Base-by-base conservation (phyloP, 2,888 invertebrate genomes). In the Sphinx pinastri region DNA sequence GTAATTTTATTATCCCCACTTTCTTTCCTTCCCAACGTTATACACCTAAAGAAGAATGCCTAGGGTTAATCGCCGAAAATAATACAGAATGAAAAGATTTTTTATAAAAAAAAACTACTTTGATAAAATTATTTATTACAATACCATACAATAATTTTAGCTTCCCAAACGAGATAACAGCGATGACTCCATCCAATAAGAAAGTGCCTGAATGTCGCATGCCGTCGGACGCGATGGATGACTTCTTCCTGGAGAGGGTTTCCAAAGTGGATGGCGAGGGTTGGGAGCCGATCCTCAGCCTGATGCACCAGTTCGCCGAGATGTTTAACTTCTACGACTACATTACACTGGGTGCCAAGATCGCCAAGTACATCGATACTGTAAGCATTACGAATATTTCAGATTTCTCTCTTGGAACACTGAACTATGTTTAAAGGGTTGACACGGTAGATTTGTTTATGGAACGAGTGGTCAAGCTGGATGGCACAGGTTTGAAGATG, bases 271-370 rank as follows among this genome's bases (percentile, higher is more conserved):
- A 88, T 71, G 74, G 80, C 0, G 83, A 84, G 0, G 85, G 76
- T 6, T 93, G 93, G 93, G 79, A 85, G 68, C 89, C 90, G 0
- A 72, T 87, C 10, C 75, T 87, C 2, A 86, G 77, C 11, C 70
- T 92, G 2, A 90, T 90, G 87, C 88, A 90, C 16, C 87, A 90
- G 75, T 84, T 93, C 67, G 81, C 87, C 0, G 91, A 90, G 63
- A 75, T 89, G 66, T 89, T 90, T 77, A 79, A 84, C 59, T 83
- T 78, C 52, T 85, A 82, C 51, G 92, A 93, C 66, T 90, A 85
- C 68, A 76, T 77, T 12, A 76, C 78, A 0, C 76, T 93, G 2
- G 93, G 93, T 0, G 81, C 90, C 12, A 92, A 89, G 76, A 84
- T 93, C 38, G 86, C 92, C 1, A 88, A 80, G 78, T 92, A 89